Base-by-base conservation (phyloP, 2,888 invertebrate species). In the Hirtodrosophila trivittata region DNA sequence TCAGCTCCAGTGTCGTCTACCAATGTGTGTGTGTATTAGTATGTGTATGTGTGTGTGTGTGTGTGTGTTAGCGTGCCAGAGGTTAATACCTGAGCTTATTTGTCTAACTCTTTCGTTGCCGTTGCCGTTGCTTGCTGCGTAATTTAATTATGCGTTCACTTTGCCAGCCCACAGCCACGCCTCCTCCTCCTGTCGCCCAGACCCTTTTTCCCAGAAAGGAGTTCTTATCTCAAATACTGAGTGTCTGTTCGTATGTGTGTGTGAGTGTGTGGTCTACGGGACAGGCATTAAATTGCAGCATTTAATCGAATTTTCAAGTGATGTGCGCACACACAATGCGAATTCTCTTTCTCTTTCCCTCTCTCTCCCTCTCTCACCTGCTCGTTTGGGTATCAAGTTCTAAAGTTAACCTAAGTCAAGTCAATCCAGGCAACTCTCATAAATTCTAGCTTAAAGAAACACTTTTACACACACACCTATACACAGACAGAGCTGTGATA, bases 71-170 rank as follows among this genome's bases (percentile, higher is more conserved):
- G 77, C 71, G 64, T 85, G 86, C 84, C 86, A 82, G 83, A 89
- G 89, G 89, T 89, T 89, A 89, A 90, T 90, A 90, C 90, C 90
- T 90, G 90, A 90, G 91, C 90, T 90, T 90, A 90, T 90, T 90
- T 90, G 90, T 89, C 89, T 90, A 90, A 90, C 90, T 89, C 90
- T 89, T 90, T 90, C 89, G 89, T 87, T 88, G 88, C 75, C 50
- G 42, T 39, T 60, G 35, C 28, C 52, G 47, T 51, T 52, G 66
- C 42, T 66, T 51, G 70, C 76, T 88, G 89, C 87, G 90, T 90
- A 90, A 90, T 90, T 90, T 89, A 90, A 90, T 90, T 90, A 90
- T 88, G 88, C 89, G 88, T 88, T 87, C 88, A 88, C 82, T 88
- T 87, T 80, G 77, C 75, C 82, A 82, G 70, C 85, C 68, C 64